Evolutionary conservation across 2,888 invertebrate species (phyloP).

Genomic region (Nomada fucata): DNA sequence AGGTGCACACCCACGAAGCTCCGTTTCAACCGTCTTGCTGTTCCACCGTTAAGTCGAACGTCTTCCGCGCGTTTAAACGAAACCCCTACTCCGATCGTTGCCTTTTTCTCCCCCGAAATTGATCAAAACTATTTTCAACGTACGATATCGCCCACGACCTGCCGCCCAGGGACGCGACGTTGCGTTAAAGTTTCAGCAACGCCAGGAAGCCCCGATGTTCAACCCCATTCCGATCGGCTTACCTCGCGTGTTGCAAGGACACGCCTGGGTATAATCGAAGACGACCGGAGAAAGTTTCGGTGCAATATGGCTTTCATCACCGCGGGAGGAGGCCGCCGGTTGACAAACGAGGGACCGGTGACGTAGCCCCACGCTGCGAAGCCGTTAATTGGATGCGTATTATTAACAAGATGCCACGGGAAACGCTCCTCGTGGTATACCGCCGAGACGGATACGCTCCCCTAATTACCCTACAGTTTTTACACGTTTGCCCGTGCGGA

Average conservation of each 20-base stretch:
- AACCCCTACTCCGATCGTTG: no score
- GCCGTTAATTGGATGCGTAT: conserved; percentile 74
- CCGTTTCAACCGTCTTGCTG: no score
- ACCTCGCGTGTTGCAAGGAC: conserved; percentile 34
- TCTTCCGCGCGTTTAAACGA: neutral
- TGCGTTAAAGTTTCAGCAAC: conserved; percentile 39
- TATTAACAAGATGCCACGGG: conserved; percentile 68
- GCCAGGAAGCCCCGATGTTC: conserved; percentile 9
- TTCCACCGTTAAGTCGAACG: no score
- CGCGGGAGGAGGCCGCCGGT: conserved; percentile 47
- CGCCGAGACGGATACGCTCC: conserved; percentile 18
- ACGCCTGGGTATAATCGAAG: conserved; percentile 60
- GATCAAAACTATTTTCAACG: conserved; percentile 3
- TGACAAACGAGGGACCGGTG: conserved; percentile 70
- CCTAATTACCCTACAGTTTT: conserved; percentile 48
- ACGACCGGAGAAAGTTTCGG: conserved; percentile 62
- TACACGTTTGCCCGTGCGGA: conserved; percentile 5
- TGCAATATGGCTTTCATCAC: conserved; percentile 71
- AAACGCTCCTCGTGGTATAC: conserved; percentile 33
- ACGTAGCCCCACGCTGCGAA: conserved; percentile 64
- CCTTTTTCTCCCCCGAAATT: neutral
- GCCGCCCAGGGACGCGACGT: neutral
- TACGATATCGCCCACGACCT: neutral
- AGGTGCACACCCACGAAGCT: no score
- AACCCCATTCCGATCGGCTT: conserved; percentile 37